Conservation (phyloP, 2,797 vertebrate genomes). For the Anguilla anguilla region DNA sequence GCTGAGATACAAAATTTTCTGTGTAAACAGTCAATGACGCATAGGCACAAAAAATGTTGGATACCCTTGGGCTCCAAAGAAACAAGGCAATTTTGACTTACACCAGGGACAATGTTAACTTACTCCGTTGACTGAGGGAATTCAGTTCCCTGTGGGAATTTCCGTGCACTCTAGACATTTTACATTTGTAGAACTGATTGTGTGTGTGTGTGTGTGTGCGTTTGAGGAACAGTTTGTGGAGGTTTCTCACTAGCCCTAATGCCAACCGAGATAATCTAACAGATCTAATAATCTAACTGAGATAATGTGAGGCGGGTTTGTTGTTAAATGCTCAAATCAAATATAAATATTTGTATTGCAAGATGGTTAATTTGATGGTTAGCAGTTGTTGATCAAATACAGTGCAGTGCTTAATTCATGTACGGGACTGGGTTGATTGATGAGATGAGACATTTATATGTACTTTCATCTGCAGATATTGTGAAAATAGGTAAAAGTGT, state of each 20-base stretch:
- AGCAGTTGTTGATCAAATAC: neutral
- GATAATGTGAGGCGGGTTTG: conserved; percentile 44
- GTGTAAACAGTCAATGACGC: neutral
- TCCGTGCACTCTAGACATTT: neutral
- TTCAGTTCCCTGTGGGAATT: neutral
- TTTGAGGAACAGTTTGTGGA: conserved; percentile 32
- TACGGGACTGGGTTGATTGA: neutral
- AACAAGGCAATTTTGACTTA: neutral
- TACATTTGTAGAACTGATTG: conserved; percentile 3
- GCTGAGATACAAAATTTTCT: neutral
- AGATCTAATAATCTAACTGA: too few species aligned
- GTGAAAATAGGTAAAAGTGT: neutral
- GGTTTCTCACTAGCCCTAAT: conserved; percentile 47
- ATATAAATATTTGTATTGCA: conserved; percentile 62
- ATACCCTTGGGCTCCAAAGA: neutral
- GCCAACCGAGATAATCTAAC: conserved; percentile 53
- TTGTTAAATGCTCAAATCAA: conserved; percentile 40
- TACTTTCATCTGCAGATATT: neutral
- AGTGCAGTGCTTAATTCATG: neutral
- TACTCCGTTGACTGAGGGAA: neutral
- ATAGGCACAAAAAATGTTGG: conserved; percentile 2
- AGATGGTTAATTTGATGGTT: neutral
- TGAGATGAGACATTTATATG: neutral
- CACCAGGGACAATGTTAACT: neutral
- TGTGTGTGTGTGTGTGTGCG: conserved; percentile 28